Evolutionary conservation across 2,113 vertebrate species (phyloP).

Genomic region (Menidia beryllina): DNA sequence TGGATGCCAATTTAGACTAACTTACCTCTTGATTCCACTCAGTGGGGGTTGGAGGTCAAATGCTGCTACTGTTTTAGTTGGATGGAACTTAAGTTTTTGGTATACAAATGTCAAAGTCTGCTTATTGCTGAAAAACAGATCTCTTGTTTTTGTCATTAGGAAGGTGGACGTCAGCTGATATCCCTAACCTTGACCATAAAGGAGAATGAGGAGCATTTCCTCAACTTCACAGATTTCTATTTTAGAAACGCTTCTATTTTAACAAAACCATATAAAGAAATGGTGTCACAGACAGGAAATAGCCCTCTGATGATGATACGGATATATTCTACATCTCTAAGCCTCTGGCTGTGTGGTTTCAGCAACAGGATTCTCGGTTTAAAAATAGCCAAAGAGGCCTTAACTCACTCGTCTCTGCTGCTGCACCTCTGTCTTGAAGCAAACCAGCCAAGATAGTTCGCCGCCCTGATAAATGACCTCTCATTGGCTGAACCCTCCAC

Average conservation of each 20-base stretch:
- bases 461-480: conserved; percentile 44
- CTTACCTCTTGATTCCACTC: too few species aligned
- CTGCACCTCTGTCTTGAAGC: conserved; percentile 37
- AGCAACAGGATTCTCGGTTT: not conserved
- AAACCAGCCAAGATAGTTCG: conserved; percentile 39
- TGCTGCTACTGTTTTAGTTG: too few species aligned
- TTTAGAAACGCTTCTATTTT: not conserved
- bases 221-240: not conserved
- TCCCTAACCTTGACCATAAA: too few species aligned
- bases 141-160: too few species aligned
- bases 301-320: not conserved
- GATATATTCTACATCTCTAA: not conserved
- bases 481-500: conserved; percentile 26
- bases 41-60: too few species aligned
- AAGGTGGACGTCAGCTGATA: too few species aligned
- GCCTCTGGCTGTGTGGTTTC: not conserved
- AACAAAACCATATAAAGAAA: not conserved
- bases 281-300: not conserved
- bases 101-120: too few species aligned
- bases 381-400: not conserved
- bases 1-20: too few species aligned
- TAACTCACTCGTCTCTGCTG: not conserved
- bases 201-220: not conserved
- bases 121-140: too few species aligned
- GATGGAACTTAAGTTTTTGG: too few species aligned